Base-by-base conservation (phyloP, 2,888 invertebrate species). In the Mamestra brassicae region DNA sequence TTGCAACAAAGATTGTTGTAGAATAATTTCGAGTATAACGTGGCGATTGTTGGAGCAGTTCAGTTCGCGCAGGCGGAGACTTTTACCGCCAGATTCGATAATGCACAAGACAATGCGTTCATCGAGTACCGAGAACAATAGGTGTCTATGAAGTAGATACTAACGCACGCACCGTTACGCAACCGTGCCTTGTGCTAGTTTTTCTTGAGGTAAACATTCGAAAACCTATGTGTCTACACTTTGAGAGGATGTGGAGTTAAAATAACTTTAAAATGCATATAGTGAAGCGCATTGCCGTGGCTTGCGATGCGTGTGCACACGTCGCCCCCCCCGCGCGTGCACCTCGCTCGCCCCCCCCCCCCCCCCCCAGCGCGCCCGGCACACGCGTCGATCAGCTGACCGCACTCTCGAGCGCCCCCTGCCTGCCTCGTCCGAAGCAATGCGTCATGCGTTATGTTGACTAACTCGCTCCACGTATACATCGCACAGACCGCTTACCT, bases 361-460 rank as follows among this genome's bases (percentile, higher is more conserved):
- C n/a, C n/a, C n/a, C n/a, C n/a, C n/a, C n/a, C n/a, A n/a, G n/a
- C n/a, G 36, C 42, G 13, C 71, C 38, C 74, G 65, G 83, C 85
- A 86, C 93, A 90, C 93, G 93, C 91, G 90, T 76, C 92, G 93
- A 95, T 95, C 96, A 95, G 96, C 95, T 95, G 95, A 95, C 95
- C 92, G 93, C 82, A 85, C 89, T 87, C 88, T 87, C 87, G 84
- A 87, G 87, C 91, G 89, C 90, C 89, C 90, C 87, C 88, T 88
- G 90, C 89, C 85, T 81, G 85, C 89, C 87, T 85, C 88, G 83
- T 70, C 78, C 83, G 79, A 88, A 85, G 84, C 89, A 89, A 90
- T 93, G 93, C 93, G 93, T 93, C 92, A 92, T 90, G 91, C 90
- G 89, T 90, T 87, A 87, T 89, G 89, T 90, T 89, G 92, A 91